Base-by-base conservation (phyloP, 2,888 invertebrate genomes). In the Drosophila buzzatii region DNA sequence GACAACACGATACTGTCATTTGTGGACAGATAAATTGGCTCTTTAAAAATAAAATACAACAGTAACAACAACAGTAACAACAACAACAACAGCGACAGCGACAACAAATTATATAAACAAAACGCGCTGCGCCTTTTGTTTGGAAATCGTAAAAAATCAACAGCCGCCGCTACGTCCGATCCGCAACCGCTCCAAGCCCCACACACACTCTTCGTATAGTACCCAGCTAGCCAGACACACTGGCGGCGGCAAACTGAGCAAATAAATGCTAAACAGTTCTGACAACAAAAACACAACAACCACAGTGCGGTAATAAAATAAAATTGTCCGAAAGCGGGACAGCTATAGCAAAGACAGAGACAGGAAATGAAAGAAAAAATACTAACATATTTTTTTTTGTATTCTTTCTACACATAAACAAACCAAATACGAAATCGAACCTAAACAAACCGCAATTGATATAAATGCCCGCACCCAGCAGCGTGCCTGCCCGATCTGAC, bases 381-480 rank as follows among this genome's bases (percentile, higher is more conserved):
- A 51, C 78, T 39, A 76, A 73, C 60, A 57, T 58, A 68, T 82
- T 31, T 45, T 27, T 27, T 27, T 73, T 85, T 31, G 16, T 16
- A 16, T 49, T 31, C 27, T n/a, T 82, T 82, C 45, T 6, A 23
- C 45, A 45, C 79, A 84, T 86, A 84, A 86, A 86, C 83, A 84
- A 84, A 75, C 53, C 79, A 70, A 79, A 86, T 67, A 76, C 78
- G 79, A 83, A 83, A 83, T 85, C 77, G 85, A 84, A 86, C 79
- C 79, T 85, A 85, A 85, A 87, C 87, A 85, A 85, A 87, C 81
- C 73, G 57, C 79, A 82, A 79, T 76, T 82, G 77, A 85, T 82
- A 77, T 55, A 69, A 67, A 66, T 39, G 16, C 53, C 37, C 42
- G 14, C 51, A 14, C 42, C 51, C 65, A 14, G 16, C 47, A n/a